Evolutionary conservation across 2,888 invertebrate genomes (phyloP).

Genomic region (Panzeria rudis): DNA sequence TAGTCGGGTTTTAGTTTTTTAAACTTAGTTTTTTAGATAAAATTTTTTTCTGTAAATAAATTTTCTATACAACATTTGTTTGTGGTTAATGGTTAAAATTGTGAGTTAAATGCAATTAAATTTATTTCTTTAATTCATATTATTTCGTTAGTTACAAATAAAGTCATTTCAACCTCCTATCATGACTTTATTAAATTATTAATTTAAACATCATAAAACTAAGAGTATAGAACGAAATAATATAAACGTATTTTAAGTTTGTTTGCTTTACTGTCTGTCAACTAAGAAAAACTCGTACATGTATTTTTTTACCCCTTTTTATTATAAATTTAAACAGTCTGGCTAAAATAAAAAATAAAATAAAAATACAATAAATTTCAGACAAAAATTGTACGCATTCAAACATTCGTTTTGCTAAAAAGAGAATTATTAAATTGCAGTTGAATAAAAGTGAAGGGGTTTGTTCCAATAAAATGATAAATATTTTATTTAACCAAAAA

Average conservation of each 20-base stretch:
- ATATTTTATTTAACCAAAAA: slow-evolving; percentile 10
- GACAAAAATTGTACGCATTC: slow-evolving; percentile 34
- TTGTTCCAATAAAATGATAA: slow-evolving; percentile 30
- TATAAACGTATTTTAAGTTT: slow-evolving; percentile 23
- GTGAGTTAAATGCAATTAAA: slow-evolving; percentile 52
- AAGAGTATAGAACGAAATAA: not conserved
- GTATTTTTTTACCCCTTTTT: not conserved
- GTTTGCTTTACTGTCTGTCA: slow-evolving; percentile 40
- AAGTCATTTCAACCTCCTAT: slow-evolving; percentile 50
- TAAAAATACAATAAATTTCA: slow-evolving; percentile 3
- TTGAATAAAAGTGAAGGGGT: slow-evolving; percentile 68
- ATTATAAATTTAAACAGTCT: not conserved
- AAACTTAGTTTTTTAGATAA: too few relatives aligned
- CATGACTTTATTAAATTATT: slow-evolving; percentile 61
- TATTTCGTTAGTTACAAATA: slow-evolving; percentile 48
- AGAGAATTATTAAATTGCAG: slow-evolving; percentile 13
- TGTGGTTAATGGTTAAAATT: too few relatives aligned
- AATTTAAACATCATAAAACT: slow-evolving; percentile 24
- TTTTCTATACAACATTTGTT: not conserved
- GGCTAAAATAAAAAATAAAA: not conserved
- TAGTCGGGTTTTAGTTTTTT: too few relatives aligned
- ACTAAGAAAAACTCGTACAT: slow-evolving; percentile 12
- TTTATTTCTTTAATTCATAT: slow-evolving; percentile 28
- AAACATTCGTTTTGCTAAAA: slow-evolving; percentile 29
- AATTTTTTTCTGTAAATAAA: not conserved